Evolutionary conservation across 1,140 invertebrate species (phyloP), one percentile per base, ranked within the genome.

Genomic region (Galendromus occidentalis): DNA sequence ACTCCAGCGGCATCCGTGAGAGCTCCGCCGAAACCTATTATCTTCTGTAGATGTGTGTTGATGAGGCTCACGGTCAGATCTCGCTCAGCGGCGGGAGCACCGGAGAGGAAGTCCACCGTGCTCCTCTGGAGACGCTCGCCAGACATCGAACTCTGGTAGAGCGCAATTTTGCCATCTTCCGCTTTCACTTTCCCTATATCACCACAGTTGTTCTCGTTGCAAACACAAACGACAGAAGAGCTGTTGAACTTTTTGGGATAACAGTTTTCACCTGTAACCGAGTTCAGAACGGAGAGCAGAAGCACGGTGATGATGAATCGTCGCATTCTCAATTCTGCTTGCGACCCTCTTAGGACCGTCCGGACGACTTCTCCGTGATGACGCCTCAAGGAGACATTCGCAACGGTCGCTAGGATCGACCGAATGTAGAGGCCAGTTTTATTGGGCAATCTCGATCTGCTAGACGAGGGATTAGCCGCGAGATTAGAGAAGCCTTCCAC

Each of bases 1-100:
- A 88, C 83, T 0, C 82, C 83, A 1, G 85, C 82, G 0, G 89
- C 76, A 74, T 93, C 91, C 0, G 89, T 93, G 67, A 91, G 87
- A 0, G 89, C 85, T 14, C 86, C 88, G 0, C 90, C 90, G 73
- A 89, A 92, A 0, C 90, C 90, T 64, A 82, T 67, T 20, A 82
- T 74, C 18, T 68, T 74, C 70, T 81, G 77, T 66, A 70, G 71
- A 18, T 25, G 69, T n/a, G 68, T 29, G 20, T 45, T 66, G 18
- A 41, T 25, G 12, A 76, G 66, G 9, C 41, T 68, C 9, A 70
- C 22, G 7, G 42, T 44, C 22, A 63, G 41, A 30, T 66, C 51
- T 14, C 14, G 17, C 17, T 17, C 33, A 9, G 14, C 33, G 33
- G 4, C 9, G 33, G 33, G 33, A 4, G 33, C 33, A 6, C 4